A percentile compares a stretch with the other conserved stretches of the same genome.
Evolutionary conservation across 2,113 vertebrate genomes (phyloP).

Genomic region (Dicrurus megarhynchus): DNA sequence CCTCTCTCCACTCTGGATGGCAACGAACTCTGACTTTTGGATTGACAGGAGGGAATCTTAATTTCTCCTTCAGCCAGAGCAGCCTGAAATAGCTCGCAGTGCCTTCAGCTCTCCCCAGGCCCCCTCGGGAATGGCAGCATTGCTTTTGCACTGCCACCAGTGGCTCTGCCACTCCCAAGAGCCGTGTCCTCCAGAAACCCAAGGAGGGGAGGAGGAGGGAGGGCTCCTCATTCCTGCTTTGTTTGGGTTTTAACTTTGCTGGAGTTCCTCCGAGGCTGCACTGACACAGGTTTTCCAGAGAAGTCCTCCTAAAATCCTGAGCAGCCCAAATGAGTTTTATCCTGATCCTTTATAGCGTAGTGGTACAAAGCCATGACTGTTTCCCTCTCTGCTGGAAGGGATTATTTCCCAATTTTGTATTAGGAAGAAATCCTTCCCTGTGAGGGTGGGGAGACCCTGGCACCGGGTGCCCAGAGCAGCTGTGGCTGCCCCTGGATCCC

Average conservation of each 20-base stretch:
- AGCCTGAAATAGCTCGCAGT: not conserved
- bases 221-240: accelerated
- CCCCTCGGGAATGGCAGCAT: not conserved
- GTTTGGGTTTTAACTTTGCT: not conserved
- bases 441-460: not conserved
- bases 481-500: not conserved
- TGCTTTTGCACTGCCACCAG: not conserved
- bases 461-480: not conserved
- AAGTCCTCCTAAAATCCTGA: not conserved
- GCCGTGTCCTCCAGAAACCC: not conserved
- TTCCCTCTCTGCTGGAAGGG: not conserved
- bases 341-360: not conserved
- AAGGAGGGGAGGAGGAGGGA: not conserved
- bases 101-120: not conserved
- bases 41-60: not conserved
- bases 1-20: not conserved
- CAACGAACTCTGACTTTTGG: not conserved
- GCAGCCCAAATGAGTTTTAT: not conserved
- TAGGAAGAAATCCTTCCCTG: not conserved
- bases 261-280: not conserved
- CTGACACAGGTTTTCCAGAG: not conserved
- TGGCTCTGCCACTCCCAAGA: not conserved
- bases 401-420: not conserved
- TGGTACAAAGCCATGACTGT: not conserved
- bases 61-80: not conserved